phyloP scores from a whole-genome alignment of 2,113 vertebrate genomes.

The Hassar affinis region DNA sequence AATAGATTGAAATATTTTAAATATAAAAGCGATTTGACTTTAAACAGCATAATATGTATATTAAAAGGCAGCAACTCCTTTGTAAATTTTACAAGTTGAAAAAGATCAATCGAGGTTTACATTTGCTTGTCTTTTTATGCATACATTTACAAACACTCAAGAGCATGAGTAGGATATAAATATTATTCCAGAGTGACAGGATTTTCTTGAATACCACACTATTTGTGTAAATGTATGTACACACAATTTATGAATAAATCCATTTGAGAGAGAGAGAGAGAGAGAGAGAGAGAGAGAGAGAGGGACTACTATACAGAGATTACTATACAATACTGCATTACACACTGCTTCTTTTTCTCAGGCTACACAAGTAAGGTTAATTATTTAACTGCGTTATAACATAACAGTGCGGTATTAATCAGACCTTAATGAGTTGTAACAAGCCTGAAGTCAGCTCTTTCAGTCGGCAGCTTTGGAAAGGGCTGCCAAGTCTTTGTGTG shows the following conservation, averaged over 20 bases:
- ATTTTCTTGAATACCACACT: background rate
- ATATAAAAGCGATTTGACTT: background rate
- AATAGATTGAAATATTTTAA: too few relatives aligned
- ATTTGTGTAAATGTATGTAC: background rate
- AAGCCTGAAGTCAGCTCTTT: slow-evolving; percentile 22
- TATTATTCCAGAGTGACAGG: background rate
- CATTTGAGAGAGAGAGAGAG: background rate
- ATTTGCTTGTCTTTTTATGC: background rate
- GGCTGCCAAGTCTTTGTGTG: background rate
- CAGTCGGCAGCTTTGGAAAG: slow-evolving; percentile 10
- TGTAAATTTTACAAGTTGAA: background rate
- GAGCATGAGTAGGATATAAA: background rate
- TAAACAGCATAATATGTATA: background rate
- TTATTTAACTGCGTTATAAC: slow-evolving; percentile 5
- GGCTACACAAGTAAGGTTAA: slow-evolving; percentile 15
- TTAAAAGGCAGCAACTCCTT: background rate
- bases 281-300: slow-evolving; percentile 1
- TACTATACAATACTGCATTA: background rate
- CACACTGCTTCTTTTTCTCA: background rate
- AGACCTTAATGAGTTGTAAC: slow-evolving; percentile 11
- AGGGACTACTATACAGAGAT: background rate
- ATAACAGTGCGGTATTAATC: slow-evolving; percentile 19
- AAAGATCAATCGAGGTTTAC: background rate
- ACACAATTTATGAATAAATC: background rate
- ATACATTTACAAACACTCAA: background rate